Evolutionary conservation across 2,888 invertebrate species (phyloP), one percentile per base, ranked within the genome.

Genomic region (Noctuana brunneofusca): DNA sequence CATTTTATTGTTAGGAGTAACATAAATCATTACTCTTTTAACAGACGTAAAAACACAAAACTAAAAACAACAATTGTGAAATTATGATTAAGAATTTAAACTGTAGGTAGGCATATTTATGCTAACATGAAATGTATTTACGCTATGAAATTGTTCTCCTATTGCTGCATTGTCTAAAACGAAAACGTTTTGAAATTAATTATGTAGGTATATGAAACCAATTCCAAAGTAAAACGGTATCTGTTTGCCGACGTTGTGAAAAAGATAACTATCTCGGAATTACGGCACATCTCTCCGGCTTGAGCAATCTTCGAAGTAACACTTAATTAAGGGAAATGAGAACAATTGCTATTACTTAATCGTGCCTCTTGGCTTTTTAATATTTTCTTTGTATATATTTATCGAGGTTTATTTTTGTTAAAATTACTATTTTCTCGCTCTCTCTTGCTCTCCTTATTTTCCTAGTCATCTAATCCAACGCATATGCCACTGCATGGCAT

Each of bases 221-320:
- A 54, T 60, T 60, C 24, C 38, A 48, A 60, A 54, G 60, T 60
- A 60, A 54, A 54, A 59, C 55, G 60, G 64, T 59, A 32, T 60
- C 58, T 67, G 74, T 75, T 75, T 74, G 74, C 72, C 65, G 62
- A 66, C 41, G 68, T 79, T 79, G 74, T 71, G 78, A 79, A 79
- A 81, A 71, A 49, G 76, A 77, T 78, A 71, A 69, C 73, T 75
- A 79, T 80, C 80, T 72, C 68, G 60, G 70, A 71, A 77, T 76
- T 74, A 76, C 75, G 68, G 75, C 74, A 77, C 75, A 73, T 78
- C 75, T 76, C 74, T 74, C 62, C 38, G 71, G 71, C 71, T 80
- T 78, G 68, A 67, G 81, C 75, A 79, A 81, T 67, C 67, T 67
- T 65, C 58, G 32, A 64, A n/a, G 65, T 64, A 67, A 63, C 66